Base-by-base conservation (phyloP, 1,140 invertebrate genomes). In the Aradophagus sp. region DNA sequence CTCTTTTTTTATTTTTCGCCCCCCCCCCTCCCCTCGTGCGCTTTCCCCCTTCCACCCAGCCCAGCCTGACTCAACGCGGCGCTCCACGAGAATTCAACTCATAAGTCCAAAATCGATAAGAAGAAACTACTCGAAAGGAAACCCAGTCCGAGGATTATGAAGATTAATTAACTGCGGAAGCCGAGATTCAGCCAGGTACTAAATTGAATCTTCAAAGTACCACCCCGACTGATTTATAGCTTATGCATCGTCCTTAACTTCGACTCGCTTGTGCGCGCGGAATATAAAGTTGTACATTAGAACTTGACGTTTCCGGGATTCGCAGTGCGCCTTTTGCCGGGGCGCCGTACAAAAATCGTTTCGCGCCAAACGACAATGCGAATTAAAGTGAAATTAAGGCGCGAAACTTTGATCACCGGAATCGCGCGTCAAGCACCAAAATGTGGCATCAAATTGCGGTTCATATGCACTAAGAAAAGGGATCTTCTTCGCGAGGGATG, bases 181-280 rank as follows among this genome's bases (percentile, higher is more conserved):
- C 65, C 63, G 70, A 73, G 70, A 73, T 67, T 77, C 73, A 68
- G 55, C 70, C 70, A 77, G 70, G 70, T 74, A 74, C 71, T 77
- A 72, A 77, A 77, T 77, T 75, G 75, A 75, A 77, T 77, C 75
- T 77, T 75, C 70, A 73, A 77, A 77, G 73, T 75, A 68, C 66
- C 61, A 65, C 47, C 29, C 41, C 12, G 29, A 42, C 73, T 77
- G 75, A 77, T 77, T 77, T 75, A 77, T 77, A 69, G 70, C 61
- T 72, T 70, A 66, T 61, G 70, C 67, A 69, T 75, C 48, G 48
- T 52, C 39, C 58, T 73, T 63, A 63, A 39, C 62, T 67, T 67
- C 50, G 39, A 67, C 56, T 39, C 52, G 20, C 44, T 53, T 50
- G 44, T 53, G 58, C 58, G 44, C 55, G 17, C 38, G 52, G 70